Evolutionary conservation across 2,113 vertebrate species (phyloP).

Genomic region (Lethenteron camtschaticum): DNA sequence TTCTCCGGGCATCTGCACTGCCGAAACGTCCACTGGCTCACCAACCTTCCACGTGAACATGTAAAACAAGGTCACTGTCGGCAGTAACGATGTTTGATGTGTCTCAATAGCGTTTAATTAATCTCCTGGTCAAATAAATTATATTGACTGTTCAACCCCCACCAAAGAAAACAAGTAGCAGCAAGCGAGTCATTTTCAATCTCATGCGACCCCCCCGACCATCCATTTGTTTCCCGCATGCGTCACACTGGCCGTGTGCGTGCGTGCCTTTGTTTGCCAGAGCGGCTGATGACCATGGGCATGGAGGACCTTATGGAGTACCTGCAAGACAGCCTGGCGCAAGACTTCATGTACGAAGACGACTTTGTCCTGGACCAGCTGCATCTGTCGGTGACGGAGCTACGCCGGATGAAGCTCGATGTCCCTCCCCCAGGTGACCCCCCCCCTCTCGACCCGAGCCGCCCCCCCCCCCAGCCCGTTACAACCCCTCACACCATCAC

Average conservation of each 20-base stretch:
- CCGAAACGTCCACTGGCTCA: no score
- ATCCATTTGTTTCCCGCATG: background rate
- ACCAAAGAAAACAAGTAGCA: background rate
- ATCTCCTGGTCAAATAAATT: no score
- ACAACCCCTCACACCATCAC: no score
- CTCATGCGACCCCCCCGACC: background rate
- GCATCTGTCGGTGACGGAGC: constrained; percentile 32
- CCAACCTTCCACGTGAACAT: no score
- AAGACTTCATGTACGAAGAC: constrained; percentile 32
- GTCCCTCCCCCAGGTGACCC: constrained; percentile 27
- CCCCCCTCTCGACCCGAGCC: no score
- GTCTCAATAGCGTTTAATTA: no score
- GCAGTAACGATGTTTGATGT: no score
- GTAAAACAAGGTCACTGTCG: no score
- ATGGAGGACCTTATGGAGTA: constrained; percentile 54
- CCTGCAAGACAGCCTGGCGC: constrained; percentile 37
- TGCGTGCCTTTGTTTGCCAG: constrained; percentile 16
- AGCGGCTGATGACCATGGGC: constrained; percentile 35
- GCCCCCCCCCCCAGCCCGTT: no score
- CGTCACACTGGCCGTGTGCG: background rate
- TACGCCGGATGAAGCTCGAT: constrained; percentile 45
- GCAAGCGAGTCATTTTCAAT: background rate
- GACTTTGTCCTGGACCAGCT: constrained; percentile 38
- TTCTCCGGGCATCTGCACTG: no score
- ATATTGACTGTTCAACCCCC: no score